Conservation (phyloP, 2,797 vertebrate species). For the Xenopus petersii region DNA sequence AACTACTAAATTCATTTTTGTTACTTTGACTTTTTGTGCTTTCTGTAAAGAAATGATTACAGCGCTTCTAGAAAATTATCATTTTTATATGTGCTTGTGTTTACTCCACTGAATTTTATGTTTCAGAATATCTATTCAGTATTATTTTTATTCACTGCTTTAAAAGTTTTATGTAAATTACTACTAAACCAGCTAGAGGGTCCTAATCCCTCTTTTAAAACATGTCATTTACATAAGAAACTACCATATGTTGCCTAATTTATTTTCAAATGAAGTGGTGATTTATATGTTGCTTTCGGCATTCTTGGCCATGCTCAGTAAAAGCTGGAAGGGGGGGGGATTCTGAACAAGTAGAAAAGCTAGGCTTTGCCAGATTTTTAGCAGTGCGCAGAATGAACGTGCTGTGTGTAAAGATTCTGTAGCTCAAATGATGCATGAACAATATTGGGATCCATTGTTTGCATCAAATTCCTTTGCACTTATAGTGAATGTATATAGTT, state of each 20-base stretch:
- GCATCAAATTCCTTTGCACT: not conserved
- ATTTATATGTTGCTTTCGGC: conserved; percentile 40
- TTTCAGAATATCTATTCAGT: conserved; percentile 53
- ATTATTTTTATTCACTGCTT: conserved; percentile 63
- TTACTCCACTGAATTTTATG: not conserved
- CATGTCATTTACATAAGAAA: conserved; percentile 65
- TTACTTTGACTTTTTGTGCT: not conserved
- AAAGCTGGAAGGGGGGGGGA: conserved; percentile 23
- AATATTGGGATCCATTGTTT: not conserved
- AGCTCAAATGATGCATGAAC: not conserved
- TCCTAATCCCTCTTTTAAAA: conserved; percentile 62
- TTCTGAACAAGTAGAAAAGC: conserved; percentile 18
- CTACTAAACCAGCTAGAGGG: conserved; percentile 68
- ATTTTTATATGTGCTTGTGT: not conserved
- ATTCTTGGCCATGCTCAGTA: conserved; percentile 9
- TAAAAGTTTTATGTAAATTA: conserved; percentile 66
- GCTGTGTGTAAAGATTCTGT: not conserved
- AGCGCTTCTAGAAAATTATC: not conserved
- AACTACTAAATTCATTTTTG: not conserved
- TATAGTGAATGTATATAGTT: too few relatives aligned
- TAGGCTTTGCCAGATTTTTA: conserved; percentile 13
- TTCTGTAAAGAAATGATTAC: not conserved
- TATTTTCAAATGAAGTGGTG: conserved; percentile 59
- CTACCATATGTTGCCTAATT: conserved; percentile 63
- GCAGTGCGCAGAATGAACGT: not conserved